Base-by-base conservation (phyloP, 1,140 invertebrate genomes). In the Wiebesia pumilae region DNA sequence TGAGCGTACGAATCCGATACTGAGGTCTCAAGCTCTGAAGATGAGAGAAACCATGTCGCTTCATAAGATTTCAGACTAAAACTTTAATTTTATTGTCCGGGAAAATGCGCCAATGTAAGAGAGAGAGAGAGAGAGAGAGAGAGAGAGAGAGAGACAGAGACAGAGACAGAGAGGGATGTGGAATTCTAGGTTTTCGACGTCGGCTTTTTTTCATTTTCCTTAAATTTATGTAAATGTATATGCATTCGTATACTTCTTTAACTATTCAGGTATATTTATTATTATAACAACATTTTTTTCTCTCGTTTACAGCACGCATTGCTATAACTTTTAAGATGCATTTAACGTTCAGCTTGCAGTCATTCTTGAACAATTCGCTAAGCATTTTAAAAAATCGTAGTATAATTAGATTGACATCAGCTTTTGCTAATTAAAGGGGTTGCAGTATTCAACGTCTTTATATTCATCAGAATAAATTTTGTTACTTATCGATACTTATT, bases 21-120 rank as follows among this genome's bases (percentile, higher is more conserved):
- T 79, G 75, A 84, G n/a, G 58, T 40, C 2, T 54, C 35, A 43
- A 62, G 54, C 40, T 65, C 58, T 16, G 10, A 2, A 14, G 21
- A 35, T 7, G 12, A 33, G 38, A 40, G 80, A 51, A 38, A 78
- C 21, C 58, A 38, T 21, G 54, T 71, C 51, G 38, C 73, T 83
- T 54, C 77, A 75, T 73, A n/a, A 83, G 19, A 43, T 77, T 77
- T 12, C 14, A 0, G 16, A 47, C 65, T 73, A 38, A 58, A 75
- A 27, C 43, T 77, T 51, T 77, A n/a, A 54, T 62, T 83, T 83
- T 83, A 77, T 83, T 65, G 12, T 24, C 30, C 14, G 3, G 21
- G 21, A 77, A 30, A 58, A 75, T 83, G 38, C 38, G 38, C 9
- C 35, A 38, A 77, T 65, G 6, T 21, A 51, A 24, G 12, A 47